Percentiles rank a stretch among this genome's conserved stretches.
Conservation (phyloP, 2,113 vertebrate genomes). For the Oostethus manadensis region DNA sequence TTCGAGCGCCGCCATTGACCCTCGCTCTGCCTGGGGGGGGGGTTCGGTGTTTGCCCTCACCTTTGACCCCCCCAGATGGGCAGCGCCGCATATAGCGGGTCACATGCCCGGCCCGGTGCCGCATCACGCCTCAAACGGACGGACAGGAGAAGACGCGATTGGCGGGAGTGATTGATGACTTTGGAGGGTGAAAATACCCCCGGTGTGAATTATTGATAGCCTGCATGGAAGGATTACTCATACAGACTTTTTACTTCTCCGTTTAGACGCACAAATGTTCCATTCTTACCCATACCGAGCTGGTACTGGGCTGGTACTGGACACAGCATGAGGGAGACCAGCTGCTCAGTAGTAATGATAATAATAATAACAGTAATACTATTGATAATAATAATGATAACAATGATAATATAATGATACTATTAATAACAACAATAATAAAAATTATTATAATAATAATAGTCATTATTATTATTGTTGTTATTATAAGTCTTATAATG, state of each 20-base stretch:
- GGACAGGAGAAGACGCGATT: slow-evolving; percentile 31
- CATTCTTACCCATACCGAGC: too few species aligned
- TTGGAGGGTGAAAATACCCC: slow-evolving; percentile 55
- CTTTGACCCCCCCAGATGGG: slow-evolving; percentile 39
- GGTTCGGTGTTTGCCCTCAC: slow-evolving; percentile 46
- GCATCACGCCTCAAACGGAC: neutral
- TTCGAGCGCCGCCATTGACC: too few species aligned
- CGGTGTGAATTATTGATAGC: slow-evolving; percentile 59
- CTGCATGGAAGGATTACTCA: slow-evolving; percentile 27
- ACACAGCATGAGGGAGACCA: too few species aligned
- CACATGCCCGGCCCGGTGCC: slow-evolving; percentile 23
- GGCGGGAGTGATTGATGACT: slow-evolving; percentile 54
- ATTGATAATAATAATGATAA: too few species aligned
- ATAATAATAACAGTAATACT: too few species aligned
- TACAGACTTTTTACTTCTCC: neutral
- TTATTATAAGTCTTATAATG: too few species aligned
- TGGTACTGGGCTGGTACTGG: too few species aligned
- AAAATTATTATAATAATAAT: too few species aligned
- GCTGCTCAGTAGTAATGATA: too few species aligned
- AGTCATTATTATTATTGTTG: too few species aligned
- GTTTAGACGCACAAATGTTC: neutral
- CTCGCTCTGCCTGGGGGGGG: neutral
- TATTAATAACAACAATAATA: too few species aligned
- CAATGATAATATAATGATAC: too few species aligned
- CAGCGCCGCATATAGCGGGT: slow-evolving; percentile 36